phyloP scores from a whole-genome alignment of 2,797 vertebrate genomes.

The Limosa lapponica region DNA sequence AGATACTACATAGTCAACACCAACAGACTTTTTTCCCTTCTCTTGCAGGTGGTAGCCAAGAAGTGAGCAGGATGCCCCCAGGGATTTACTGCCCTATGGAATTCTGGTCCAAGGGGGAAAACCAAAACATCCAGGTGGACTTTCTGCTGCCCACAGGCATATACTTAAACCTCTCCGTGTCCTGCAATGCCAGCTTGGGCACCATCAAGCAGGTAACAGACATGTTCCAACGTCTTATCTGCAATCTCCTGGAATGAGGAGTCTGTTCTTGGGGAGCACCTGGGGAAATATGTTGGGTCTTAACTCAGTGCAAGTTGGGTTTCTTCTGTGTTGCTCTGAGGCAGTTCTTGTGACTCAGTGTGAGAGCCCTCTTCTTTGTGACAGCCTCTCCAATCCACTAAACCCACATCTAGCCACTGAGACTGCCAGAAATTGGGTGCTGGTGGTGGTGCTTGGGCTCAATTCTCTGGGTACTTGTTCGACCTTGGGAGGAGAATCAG shows the following conservation, averaged over 20 bases:
- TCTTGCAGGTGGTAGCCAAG: constrained; percentile 81
- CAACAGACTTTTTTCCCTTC: constrained; percentile 14
- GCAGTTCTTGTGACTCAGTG: background rate
- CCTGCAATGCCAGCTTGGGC: constrained; percentile 89
- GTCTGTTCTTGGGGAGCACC: background rate
- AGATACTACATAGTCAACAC: background rate
- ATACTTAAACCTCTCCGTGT: constrained; percentile 91
- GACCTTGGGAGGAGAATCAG: background rate
- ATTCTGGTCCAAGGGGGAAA: constrained; percentile 92
- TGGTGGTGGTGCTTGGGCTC: background rate
- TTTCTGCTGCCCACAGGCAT: constrained; percentile 97
- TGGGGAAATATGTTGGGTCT: background rate
- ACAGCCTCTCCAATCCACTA: background rate
- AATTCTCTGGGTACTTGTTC: background rate
- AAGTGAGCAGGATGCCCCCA: constrained; percentile 90
- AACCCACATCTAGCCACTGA: background rate
- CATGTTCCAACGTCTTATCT: background rate
- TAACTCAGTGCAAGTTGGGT: background rate
- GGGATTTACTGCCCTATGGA: constrained; percentile 94
- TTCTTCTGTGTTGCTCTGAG: background rate
- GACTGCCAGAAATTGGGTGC: background rate
- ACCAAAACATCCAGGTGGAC: constrained; percentile 88
- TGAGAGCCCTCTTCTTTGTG: background rate
- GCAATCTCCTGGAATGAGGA: background rate
- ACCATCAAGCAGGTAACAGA: constrained; percentile 89